These are phyloP conservation scores for Forbesichthys papilliferus DNA, from an alignment of 2,113 vertebrate genomes.

Conservation along the genomic window DNA sequence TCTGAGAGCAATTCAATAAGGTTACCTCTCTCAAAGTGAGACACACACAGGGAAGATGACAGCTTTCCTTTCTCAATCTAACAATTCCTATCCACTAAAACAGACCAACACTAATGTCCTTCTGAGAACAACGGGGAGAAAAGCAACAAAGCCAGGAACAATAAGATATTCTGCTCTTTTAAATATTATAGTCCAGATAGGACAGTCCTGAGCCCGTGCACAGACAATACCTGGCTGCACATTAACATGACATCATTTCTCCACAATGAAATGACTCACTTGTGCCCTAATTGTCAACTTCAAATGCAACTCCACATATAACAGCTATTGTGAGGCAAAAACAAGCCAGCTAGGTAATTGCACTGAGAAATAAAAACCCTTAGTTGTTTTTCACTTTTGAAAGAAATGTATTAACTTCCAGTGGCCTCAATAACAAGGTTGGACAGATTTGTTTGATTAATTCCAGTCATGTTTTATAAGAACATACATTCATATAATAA, in stretches of 20 bases:
- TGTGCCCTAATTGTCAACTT: conserved; percentile 49
- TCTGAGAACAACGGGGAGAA: conserved; percentile 44
- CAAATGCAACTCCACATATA: conserved; percentile 33
- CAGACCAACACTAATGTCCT: conserved; percentile 2
- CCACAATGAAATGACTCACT: conserved; percentile 55
- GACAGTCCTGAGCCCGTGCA: conserved; percentile 13
- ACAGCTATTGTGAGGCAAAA: neutral
- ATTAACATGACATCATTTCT: conserved; percentile 63
- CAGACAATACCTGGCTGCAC: conserved; percentile 46
- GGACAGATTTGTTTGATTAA: conserved; percentile 6
- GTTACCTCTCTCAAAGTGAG: neutral
- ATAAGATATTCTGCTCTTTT: conserved; percentile 21
- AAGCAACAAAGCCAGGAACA: conserved; percentile 46
- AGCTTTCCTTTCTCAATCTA: conserved; percentile 20
- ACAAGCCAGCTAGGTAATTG: conserved; percentile 3
- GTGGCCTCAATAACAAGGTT: conserved; percentile 5
- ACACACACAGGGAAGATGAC: conserved; percentile 2
- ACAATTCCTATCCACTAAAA: conserved; percentile 29
- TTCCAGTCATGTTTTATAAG: neutral
- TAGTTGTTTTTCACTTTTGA: neutral
- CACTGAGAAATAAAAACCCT: conserved; percentile 31
- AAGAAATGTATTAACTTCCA: neutral
- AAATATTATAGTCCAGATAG: conserved; percentile 35
- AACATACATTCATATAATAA: conserved; percentile 1
- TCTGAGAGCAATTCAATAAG: neutral